Evolutionary conservation across 2,888 invertebrate species (phyloP), one percentile per base, ranked within the genome.

Genomic region (Athalia cordata): DNA sequence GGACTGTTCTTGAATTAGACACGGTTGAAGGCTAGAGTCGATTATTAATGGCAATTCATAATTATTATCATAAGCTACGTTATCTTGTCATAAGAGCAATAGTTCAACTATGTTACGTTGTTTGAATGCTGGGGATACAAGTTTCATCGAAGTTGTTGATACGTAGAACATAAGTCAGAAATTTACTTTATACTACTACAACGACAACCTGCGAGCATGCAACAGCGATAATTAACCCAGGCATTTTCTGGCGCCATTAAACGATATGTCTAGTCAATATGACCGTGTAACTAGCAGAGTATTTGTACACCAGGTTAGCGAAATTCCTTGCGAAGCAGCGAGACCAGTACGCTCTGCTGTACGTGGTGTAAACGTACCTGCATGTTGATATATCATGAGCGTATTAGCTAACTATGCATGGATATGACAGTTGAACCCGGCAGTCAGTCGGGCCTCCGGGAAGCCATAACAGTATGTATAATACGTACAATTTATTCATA

Each of bases 211-310:
- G 45, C 59, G n/a, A 59, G 43, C n/a, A 43, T 59, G 59, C 45
- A 72, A 45, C 7, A 61, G 62, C 61, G 67, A 77, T 77, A 77
- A 77, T 68, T 67, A 67, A 47, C 29, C 77, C 15, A 82, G 81
- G 79, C 81, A 79, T 84, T 82, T 29, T 81, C 85, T 85, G 83
- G 84, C 86, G 86, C 85, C 83, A 84, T 83, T 82, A 85, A 86
- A 85, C 82, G 81, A 81, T 83, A 80, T 78, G 75, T 78, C 78
- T 78, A 78, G 49, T 81, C 84, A 81, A 82, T 82, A 79, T 80
- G 79, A 77, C 80, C 72, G 79, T 81, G 80, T 81, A 61, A 78
- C 64, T 77, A 80, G 64, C 55, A 11, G 64, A 65, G 11, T 78
- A 74, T 78, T 78, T 78, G 72, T 61, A 62, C 59, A 65, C 55